Conservation (phyloP, 2,888 invertebrate species). For the Mermis nigrescens region DNA sequence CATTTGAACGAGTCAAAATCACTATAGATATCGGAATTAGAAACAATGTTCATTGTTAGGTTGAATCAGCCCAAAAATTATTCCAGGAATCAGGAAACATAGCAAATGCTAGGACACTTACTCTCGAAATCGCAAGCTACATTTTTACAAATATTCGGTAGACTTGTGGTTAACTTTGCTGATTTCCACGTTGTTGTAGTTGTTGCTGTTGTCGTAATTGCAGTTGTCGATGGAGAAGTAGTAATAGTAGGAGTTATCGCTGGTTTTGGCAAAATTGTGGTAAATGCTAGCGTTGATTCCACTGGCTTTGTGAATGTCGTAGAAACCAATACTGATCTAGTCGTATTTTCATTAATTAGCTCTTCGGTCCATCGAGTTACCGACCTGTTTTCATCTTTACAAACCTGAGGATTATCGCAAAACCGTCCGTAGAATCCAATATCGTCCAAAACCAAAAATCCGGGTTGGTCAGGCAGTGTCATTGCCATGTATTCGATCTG, state of each 20-base stretch:
- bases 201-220: background rate
- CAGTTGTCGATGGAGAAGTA: background rate
- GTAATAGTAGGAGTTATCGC: background rate
- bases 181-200: background rate
- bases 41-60: no score
- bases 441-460: conserved; percentile 1
- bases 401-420: background rate
- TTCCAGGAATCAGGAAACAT: no score
- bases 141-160: background rate
- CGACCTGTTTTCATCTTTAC: background rate
- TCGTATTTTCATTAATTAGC: no score
- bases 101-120: background rate
- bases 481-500: background rate
- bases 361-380: no score
- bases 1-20: no score
- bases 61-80: no score
- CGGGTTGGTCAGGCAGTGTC: background rate
- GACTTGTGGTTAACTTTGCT: background rate
- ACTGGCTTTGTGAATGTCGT: background rate
- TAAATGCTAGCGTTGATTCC: background rate
- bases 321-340: background rate
- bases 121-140: background rate
- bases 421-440: background rate
- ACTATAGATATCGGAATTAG: no score
- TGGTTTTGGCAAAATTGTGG: background rate